Percentiles rank a stretch among this genome's conserved stretches.
Evolutionary conservation across 2,797 vertebrate species (phyloP).

Genomic region (Ibycter americanus): DNA sequence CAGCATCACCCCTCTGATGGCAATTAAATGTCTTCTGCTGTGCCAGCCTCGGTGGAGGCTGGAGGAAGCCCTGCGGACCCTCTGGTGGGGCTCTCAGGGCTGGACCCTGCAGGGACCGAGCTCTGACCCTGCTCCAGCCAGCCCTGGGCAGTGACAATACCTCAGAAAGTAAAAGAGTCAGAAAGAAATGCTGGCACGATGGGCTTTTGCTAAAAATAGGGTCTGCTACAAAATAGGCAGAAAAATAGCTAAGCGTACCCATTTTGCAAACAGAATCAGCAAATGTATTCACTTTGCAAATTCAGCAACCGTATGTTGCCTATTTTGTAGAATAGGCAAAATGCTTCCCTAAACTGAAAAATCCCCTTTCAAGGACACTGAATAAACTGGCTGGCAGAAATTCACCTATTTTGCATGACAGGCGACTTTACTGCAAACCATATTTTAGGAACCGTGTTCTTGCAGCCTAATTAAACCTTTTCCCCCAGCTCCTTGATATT

Average conservation of each 20-base stretch:
- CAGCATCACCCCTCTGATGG: neutral
- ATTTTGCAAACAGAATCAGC: slow-evolving; percentile 67
- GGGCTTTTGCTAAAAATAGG: slow-evolving; percentile 62
- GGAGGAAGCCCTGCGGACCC: neutral
- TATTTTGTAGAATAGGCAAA: slow-evolving; percentile 66
- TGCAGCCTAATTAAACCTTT: slow-evolving; percentile 18
- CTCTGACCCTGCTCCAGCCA: slow-evolving; percentile 10
- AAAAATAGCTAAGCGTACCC: slow-evolving; percentile 65
- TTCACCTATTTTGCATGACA: slow-evolving; percentile 64
- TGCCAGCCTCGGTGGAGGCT: neutral
- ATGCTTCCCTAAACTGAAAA: slow-evolving; percentile 69
- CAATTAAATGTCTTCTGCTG: neutral
- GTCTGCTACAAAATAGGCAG: slow-evolving; percentile 56
- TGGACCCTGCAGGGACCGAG: neutral
- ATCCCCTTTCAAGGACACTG: slow-evolving; percentile 69
- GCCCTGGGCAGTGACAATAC: neutral
- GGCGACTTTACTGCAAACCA: neutral
- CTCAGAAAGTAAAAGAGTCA: slow-evolving; percentile 19
- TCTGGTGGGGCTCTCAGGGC: neutral
- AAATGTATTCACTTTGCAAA: slow-evolving; percentile 66
- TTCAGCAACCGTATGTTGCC: slow-evolving; percentile 67
- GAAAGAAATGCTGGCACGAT: slow-evolving; percentile 1
- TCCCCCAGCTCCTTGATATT: slow-evolving; percentile 25
- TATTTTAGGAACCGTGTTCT: slow-evolving; percentile 19
- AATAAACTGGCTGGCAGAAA: slow-evolving; percentile 60